Evolutionary conservation across 2,797 vertebrate species (phyloP).

Genomic region (Spondyliosoma cantharus): DNA sequence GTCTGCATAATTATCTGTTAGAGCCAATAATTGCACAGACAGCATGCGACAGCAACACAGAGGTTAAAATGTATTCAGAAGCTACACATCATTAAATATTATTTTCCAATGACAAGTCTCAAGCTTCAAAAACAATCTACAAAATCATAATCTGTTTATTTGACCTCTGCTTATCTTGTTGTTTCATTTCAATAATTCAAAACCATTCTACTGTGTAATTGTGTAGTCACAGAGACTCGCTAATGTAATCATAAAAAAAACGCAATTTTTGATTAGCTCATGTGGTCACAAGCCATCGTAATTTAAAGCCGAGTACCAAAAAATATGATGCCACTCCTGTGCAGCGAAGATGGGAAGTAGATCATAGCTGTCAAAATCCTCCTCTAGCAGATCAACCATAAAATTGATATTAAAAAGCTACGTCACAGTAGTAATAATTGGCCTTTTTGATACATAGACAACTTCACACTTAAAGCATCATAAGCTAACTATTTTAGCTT

Average conservation of each 20-base stretch:
- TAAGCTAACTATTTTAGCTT: too few relatives aligned
- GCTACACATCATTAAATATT: background rate
- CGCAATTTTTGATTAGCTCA: constrained; percentile 40
- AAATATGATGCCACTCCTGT: constrained; percentile 9
- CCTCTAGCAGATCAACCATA: constrained; percentile 33
- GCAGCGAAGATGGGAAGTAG: constrained; percentile 13
- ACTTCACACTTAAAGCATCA: background rate
- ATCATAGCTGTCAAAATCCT: constrained; percentile 27
- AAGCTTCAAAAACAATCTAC: constrained; percentile 17
- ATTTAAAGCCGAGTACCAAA: constrained; percentile 28
- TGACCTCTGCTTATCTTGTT: constrained; percentile 62
- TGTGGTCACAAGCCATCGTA: background rate
- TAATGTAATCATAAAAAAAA: constrained; percentile 57
- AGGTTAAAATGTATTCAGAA: background rate
- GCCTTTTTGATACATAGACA: background rate
- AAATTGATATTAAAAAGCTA: constrained; percentile 24
- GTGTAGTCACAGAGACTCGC: constrained; percentile 43
- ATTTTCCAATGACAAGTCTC: constrained; percentile 11
- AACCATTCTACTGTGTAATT: constrained; percentile 66
- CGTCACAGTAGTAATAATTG: background rate
- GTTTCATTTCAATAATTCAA: constrained; percentile 53
- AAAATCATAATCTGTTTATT: constrained; percentile 57
- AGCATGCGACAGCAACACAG: background rate
- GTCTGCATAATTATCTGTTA: background rate
- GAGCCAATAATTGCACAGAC: background rate